Percentiles rank a stretch among this genome's conserved stretches.
phyloP scores from a whole-genome alignment of 1,140 invertebrate species.

The Penaeus vannamei region DNA sequence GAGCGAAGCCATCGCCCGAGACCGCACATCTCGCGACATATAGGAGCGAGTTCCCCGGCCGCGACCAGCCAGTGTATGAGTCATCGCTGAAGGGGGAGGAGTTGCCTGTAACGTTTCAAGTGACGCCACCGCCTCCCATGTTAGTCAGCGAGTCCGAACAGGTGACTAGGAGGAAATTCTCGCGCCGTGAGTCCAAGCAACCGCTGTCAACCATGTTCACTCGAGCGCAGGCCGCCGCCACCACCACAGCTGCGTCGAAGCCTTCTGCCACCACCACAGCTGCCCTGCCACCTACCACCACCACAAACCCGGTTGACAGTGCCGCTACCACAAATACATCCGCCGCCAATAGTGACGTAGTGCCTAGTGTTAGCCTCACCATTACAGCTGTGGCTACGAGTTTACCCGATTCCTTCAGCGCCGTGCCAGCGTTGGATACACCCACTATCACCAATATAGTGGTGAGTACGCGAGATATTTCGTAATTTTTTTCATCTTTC shows the following conservation, averaged over 20 bases:
- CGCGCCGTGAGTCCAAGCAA: constrained; percentile 44
- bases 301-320: too few relatives aligned
- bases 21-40: constrained; percentile 18
- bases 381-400: constrained; percentile 54
- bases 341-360: too few relatives aligned
- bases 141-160: constrained; percentile 45
- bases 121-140: constrained; percentile 37
- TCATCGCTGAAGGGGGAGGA: constrained; percentile 61
- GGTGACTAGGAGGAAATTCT: constrained; percentile 53
- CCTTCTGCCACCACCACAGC: constrained; percentile 26
- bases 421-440: constrained; percentile 41
- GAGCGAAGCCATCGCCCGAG: constrained; percentile 6
- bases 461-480: constrained; percentile 32
- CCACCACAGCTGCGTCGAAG: background rate
- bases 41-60: constrained; percentile 52
- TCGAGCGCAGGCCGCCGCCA: constrained; percentile 39
- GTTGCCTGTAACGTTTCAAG: background rate
- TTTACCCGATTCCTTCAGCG: constrained; percentile 8
- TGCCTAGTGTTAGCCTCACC: constrained; percentile 44
- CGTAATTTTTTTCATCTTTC: too few relatives aligned
- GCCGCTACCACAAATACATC: too few relatives aligned
- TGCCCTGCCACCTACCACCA: background rate
- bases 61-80: constrained; percentile 59
- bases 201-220: constrained; percentile 52
- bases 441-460: constrained; percentile 51